Evolutionary conservation across 2,888 invertebrate species (phyloP), one percentile per base, ranked within the genome.

Genomic region (Tachina grossa): DNA sequence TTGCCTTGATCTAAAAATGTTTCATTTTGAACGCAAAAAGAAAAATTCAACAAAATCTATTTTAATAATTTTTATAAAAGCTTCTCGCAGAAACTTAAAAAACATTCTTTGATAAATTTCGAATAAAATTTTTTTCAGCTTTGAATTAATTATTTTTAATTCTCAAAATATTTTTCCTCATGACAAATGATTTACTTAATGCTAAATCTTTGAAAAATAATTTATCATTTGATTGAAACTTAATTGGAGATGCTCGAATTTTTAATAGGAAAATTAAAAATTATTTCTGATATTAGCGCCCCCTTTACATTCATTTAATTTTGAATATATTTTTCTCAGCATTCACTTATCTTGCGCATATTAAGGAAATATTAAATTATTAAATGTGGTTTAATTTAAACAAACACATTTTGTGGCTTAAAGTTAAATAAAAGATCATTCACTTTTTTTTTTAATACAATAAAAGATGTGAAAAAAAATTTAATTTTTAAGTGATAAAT

Each of bases 221-320:
- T 78, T 86, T 82, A 61, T 84, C 84, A 85, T 85, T 85, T 78
- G 77, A 78, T 79, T 78, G 81, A 61, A 75, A 75, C 22, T 79
- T 84, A 82, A 83, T 84, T 84, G 61, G 57, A 75, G 66, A 63
- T 79, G 47, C 19, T 59, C 8, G n/a, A 77, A 47, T 57, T 22
- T 22, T 61, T 11, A 11, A 69, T 16, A 16, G 14, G 13, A 49
- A 76, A 55, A 16, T 71, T 57, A 14, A 59, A 51, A 55, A 51
- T 19, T 39, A 61, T 61, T 14, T 51, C n/a, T 2, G 61, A 9
- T 45, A 19, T 19, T 47, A 14, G 0, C 11, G 19, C 8, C 53
- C 53, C 16, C 41, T 43, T 31, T 10, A 31, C 43, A 45, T 49
- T 74, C 3, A 49, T 31, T 22, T 41, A 4, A 41, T 49, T 41